Conservation (phyloP, 1,140 invertebrate species). For the Bradysia coprophila region DNA sequence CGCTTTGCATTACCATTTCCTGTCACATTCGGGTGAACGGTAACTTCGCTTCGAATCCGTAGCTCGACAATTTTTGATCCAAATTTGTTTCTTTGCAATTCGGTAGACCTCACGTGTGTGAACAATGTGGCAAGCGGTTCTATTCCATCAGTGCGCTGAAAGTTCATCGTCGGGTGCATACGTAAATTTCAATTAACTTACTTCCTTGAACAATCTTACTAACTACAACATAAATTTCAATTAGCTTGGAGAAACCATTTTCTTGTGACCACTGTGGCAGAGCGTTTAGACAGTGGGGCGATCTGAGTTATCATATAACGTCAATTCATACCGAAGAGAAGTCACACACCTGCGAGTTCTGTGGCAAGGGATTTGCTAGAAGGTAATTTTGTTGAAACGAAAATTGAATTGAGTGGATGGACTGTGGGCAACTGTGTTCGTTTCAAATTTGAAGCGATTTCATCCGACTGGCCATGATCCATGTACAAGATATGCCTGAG, state of each 20-base stretch:
- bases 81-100: background rate
- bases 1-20: constrained; percentile 65
- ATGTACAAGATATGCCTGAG: too few species aligned
- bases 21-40: constrained; percentile 53
- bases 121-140: constrained; percentile 64
- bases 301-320: constrained; percentile 75
- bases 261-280: constrained; percentile 55
- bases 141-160: constrained; percentile 61
- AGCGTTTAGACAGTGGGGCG: constrained; percentile 69
- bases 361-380: constrained; percentile 78
- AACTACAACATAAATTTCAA: constrained; percentile 54
- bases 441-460: too few species aligned
- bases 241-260: constrained; percentile 62
- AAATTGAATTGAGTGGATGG: too few species aligned
- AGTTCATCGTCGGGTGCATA: constrained; percentile 22
- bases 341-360: constrained; percentile 78
- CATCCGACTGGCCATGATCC: too few species aligned
- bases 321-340: constrained; percentile 64
- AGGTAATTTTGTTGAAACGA: too few species aligned
- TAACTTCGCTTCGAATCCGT: background rate
- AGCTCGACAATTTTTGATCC: background rate
- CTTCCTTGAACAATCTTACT: background rate
- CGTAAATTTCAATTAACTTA: background rate
- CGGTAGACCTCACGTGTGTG: constrained; percentile 52
- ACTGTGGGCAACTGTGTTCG: too few species aligned